Percentiles rank a stretch among this genome's conserved stretches.
phyloP scores from a whole-genome alignment of 1,140 invertebrate species.

The Cephus cinctus region DNA sequence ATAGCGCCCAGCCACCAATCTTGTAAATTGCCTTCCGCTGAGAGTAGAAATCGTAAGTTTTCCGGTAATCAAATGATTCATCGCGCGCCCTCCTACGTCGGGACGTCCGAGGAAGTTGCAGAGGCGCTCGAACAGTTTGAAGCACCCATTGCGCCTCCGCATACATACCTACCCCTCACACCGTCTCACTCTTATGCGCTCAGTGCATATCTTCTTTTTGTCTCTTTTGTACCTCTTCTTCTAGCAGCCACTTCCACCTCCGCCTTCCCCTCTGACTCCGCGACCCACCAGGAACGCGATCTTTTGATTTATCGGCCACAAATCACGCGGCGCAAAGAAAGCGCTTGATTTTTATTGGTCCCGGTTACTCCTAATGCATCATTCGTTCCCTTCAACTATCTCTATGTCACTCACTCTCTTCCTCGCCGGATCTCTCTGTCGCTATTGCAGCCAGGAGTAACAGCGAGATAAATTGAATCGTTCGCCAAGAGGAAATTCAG shows the following conservation, averaged over 20 bases:
- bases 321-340: slow-evolving; percentile 29
- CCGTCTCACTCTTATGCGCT: too few relatives aligned
- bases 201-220: too few relatives aligned
- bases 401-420: too few relatives aligned
- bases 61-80: slow-evolving; percentile 37
- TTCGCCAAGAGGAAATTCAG: too few relatives aligned
- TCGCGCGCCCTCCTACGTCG: slow-evolving; percentile 9
- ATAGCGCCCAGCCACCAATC: slow-evolving; percentile 32
- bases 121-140: too few relatives aligned
- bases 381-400: slow-evolving; percentile 15
- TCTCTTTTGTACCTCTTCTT: too few relatives aligned
- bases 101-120: slow-evolving; percentile 1
- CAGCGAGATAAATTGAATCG: too few relatives aligned
- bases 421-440: too few relatives aligned
- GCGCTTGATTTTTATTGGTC: slow-evolving; percentile 36
- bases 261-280: slow-evolving; percentile 17
- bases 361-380: slow-evolving; percentile 34
- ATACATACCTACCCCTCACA: too few relatives aligned
- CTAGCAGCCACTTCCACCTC: neutral
- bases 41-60: slow-evolving; percentile 37
- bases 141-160: too few relatives aligned
- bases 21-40: slow-evolving; percentile 37
- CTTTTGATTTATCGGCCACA: slow-evolving; percentile 35
- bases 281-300: slow-evolving; percentile 23
- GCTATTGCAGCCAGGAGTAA: too few relatives aligned